Evolutionary conservation across 1,140 invertebrate species (phyloP), one percentile per base, ranked within the genome.

Genomic region (Papilio polytes): DNA sequence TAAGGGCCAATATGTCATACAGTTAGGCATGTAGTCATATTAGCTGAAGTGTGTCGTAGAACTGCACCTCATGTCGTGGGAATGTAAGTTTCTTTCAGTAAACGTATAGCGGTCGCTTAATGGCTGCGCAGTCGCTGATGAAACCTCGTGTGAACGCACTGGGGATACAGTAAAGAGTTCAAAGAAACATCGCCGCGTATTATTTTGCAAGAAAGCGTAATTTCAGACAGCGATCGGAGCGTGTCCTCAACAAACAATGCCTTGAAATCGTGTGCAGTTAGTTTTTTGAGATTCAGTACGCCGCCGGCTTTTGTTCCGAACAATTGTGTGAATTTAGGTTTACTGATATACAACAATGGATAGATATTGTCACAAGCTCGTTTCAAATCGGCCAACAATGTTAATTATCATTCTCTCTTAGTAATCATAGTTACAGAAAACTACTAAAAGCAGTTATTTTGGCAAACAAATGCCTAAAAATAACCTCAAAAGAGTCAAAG

Each of bases 121-220:
- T 86, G 80, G 73, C 83, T 22, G 78, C 80, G 51, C 22, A 79
- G 46, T 78, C 78, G 36, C 72, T 74, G 80, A 82, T 80, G 82
- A 88, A 87, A 83, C 82, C 51, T 56, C 85, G 83, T 89, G 88
- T 86, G 87, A 89, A 89, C 79, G 83, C 51, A 81, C 82, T 85
- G 84, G 82, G 77, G 81, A 20, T 76, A 59, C 79, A 70, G 80
- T 76, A 44, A 51, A 84, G 78, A 84, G 56, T 87, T 87, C 78
- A 87, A 82, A 79, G 82, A 81, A 82, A 85, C 81, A 77, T 26
- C 74, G 9, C 18, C 36, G 44, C 41, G 46, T 31, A 46, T 73
- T 48, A 76, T 76, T 82, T 84, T 84, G 80, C 76, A 78, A 84
- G 78, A 79, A 82, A 81, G 59, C n/a, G 41, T 76, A 53, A 76